These are phyloP conservation scores for Lethrus apterus DNA, from an alignment of 1,140 invertebrate species.

Conservation along the genomic window DNA sequence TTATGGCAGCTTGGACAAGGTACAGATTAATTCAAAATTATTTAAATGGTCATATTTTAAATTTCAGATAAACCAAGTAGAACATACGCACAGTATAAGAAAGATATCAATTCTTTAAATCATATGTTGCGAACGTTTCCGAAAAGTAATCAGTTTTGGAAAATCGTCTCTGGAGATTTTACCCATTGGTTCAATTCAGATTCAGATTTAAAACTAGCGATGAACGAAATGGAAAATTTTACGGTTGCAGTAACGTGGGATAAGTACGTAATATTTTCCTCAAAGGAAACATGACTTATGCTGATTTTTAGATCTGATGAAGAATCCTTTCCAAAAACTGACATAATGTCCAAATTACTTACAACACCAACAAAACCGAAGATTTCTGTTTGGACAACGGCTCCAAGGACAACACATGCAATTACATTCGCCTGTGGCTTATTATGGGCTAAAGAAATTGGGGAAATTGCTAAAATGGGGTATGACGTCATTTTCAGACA, in stretches of 20 bases:
- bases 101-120: constrained; percentile 49
- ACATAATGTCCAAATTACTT: not conserved
- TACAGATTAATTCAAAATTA: constrained; percentile 30
- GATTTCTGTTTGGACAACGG: constrained; percentile 24
- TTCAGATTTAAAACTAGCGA: constrained; percentile 46
- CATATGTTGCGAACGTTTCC: constrained; percentile 52
- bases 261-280: constrained; percentile 46
- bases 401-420: constrained; percentile 22
- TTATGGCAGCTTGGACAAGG: constrained; percentile 62
- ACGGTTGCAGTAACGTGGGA: constrained; percentile 55
- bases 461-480: constrained; percentile 29
- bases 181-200: constrained; percentile 37
- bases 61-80: constrained; percentile 45
- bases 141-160: constrained; percentile 39
- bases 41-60: not conserved
- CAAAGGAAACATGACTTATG: too few relatives aligned
- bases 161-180: constrained; percentile 45
- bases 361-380: not conserved
- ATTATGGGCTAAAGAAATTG: constrained; percentile 32
- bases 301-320: too few relatives aligned
- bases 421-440: constrained; percentile 30
- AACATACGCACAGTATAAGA: constrained; percentile 44
- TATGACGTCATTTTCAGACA: constrained; percentile 36
- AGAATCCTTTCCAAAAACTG: not conserved
- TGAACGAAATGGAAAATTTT: constrained; percentile 44